phyloP scores from a whole-genome alignment of 2,888 invertebrate genomes.

The Eumerus sabulonum region DNA sequence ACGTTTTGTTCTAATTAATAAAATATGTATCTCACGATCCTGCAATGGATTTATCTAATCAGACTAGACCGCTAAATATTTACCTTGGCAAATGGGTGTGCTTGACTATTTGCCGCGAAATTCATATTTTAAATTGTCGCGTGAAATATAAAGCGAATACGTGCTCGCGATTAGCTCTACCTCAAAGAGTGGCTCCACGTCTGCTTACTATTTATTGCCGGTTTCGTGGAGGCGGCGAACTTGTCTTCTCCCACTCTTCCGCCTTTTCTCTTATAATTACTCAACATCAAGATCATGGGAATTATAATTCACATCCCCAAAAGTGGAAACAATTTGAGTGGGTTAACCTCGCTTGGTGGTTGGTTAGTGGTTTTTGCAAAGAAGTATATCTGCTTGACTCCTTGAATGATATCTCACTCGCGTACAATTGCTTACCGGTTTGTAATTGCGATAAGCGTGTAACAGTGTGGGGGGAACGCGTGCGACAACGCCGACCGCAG shows the following conservation, averaged over 20 bases:
- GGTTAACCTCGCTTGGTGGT: conserved; percentile 39
- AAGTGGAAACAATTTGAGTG: conserved; percentile 43
- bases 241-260: background rate
- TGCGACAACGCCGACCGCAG: conserved; percentile 20
- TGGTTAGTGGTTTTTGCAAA: conserved; percentile 2
- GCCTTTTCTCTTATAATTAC: conserved; percentile 48
- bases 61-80: background rate
- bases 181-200: conserved; percentile 46
- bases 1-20: background rate
- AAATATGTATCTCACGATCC: conserved; percentile 60
- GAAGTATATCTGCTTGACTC: conserved; percentile 43
- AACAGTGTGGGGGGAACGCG: conserved; percentile 5
- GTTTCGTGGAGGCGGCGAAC: no score
- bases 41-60: conserved; percentile 39
- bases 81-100: conserved; percentile 10
- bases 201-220: conserved; percentile 46
- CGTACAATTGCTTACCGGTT: conserved; percentile 67
- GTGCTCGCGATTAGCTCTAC: conserved; percentile 59
- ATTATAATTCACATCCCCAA: conserved; percentile 43
- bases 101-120: conserved; percentile 26
- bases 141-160: conserved; percentile 63
- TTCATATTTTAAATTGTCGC: conserved; percentile 67
- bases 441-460: conserved; percentile 66
- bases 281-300: conserved; percentile 51
- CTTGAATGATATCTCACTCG: conserved; percentile 46